Evolutionary conservation across 1,140 invertebrate genomes (phyloP).

Genomic region (Megathymus violae): DNA sequence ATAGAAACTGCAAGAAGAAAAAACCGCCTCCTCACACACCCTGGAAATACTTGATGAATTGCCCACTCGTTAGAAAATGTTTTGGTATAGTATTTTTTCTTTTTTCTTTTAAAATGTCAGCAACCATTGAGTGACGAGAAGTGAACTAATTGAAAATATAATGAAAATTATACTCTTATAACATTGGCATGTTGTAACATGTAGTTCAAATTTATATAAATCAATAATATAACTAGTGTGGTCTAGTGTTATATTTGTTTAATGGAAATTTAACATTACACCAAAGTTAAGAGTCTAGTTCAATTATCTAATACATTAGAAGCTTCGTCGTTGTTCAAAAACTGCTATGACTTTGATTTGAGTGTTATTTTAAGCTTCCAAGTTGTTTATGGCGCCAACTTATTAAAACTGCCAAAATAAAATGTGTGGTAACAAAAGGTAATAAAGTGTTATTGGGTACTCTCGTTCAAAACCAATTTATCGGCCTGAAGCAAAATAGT

Average conservation of each 20-base stretch:
- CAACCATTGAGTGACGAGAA: background rate
- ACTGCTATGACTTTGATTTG: too few species aligned
- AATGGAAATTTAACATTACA: too few species aligned
- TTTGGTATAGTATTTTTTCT: conserved; percentile 82
- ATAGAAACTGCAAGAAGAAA: conserved; percentile 79
- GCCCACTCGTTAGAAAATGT: conserved; percentile 84
- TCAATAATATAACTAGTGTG: background rate
- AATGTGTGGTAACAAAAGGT: too few species aligned
- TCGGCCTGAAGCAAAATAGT: too few species aligned
- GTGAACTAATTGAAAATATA: background rate
- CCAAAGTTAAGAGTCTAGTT: too few species aligned
- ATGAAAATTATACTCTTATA: background rate
- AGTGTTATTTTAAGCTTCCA: too few species aligned
- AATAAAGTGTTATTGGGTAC: too few species aligned
- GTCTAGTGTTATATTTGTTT: too few species aligned
- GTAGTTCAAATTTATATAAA: background rate
- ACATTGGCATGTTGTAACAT: background rate
- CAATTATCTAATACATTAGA: background rate
- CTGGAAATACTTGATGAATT: conserved; percentile 84
- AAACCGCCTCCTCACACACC: conserved; percentile 78
- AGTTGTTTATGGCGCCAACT: too few species aligned
- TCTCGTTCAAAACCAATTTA: too few species aligned
- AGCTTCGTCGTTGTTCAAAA: background rate
- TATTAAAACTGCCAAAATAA: too few species aligned
- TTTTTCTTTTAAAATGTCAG: conserved; percentile 38